Conservation (phyloP, 2,113 vertebrate species). For the Chascanopsetta lugubris region DNA sequence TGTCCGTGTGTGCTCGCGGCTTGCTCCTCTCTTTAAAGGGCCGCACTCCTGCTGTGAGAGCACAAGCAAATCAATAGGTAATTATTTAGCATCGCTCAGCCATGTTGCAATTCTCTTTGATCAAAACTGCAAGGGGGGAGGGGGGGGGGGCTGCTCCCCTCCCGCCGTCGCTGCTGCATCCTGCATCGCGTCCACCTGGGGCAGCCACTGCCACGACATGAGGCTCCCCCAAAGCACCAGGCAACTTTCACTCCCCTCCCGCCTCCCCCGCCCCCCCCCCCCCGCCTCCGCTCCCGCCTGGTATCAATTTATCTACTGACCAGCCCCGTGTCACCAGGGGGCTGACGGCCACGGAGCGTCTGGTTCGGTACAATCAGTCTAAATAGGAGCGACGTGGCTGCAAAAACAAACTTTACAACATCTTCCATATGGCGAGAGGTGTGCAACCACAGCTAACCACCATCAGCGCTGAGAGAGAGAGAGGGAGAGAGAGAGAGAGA, state of each 20-base stretch:
- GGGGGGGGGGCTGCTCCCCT: too few species aligned
- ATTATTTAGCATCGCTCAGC: constrained; percentile 86
- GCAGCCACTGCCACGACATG: constrained; percentile 52
- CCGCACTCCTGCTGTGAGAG: constrained; percentile 43
- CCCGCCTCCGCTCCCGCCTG: constrained; percentile 41
- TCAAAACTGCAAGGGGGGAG: constrained; percentile 79
- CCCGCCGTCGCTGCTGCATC: constrained; percentile 65
- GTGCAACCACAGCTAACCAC: constrained; percentile 73
- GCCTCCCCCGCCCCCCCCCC: too few species aligned
- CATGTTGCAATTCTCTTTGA: constrained; percentile 85
- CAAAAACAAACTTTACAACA: constrained; percentile 75
- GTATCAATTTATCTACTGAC: constrained; percentile 69
- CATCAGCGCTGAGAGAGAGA: constrained; percentile 76
- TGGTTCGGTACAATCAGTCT: constrained; percentile 56
- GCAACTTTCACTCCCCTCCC: constrained; percentile 44
- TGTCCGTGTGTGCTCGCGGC: constrained; percentile 47
- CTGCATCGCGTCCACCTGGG: constrained; percentile 84
- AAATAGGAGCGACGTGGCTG: constrained; percentile 52
- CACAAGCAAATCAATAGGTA: constrained; percentile 83
- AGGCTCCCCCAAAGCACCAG: constrained; percentile 61
- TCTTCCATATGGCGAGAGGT: constrained; percentile 73
- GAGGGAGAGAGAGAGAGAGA: constrained; percentile 78
- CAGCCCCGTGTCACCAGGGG: constrained; percentile 51
- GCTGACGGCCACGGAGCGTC: constrained; percentile 45
- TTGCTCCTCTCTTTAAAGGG: constrained; percentile 37